Base-by-base conservation (phyloP, 2,113 vertebrate species). In the Limanda limanda region DNA sequence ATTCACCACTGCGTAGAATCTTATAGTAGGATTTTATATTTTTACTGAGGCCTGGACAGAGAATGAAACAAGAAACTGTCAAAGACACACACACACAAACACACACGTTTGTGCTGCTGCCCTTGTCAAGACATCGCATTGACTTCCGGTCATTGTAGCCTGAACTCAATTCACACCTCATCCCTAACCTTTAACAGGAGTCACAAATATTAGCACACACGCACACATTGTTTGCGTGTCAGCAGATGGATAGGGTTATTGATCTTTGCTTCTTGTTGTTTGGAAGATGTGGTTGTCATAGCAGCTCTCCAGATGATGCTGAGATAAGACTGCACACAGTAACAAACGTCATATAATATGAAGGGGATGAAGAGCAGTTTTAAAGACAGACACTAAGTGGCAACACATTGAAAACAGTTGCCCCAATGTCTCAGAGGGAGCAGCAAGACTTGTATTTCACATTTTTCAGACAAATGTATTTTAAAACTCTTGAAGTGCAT, bases 221-320 rank as follows among this genome's bases (percentile, higher is more conserved):
- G 51, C 81, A 69, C 59, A 69, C 21, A 35, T 27, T 40, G 27
- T 42, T 68, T 52, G 55, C 56, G 54, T 52, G 70, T 68, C 69
- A 61, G 68, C 68, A 61, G 31, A 62, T 65, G 71, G 45, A 81
- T 79, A 57, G 17, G 69, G 25, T 74, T 79, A 89, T 89, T 83
- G 85, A 87, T 89, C 82, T 85, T 25, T 68, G 48, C 72, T 69
- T 82, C 58, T 77, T 87, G 82, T 79, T 87, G 83, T 87, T 81
- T 83, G 83, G 80, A 71, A 62, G 42, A 66, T 47, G 65, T 54
- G 61, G 83, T 78, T 85, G 87, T 87, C 77, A 80, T 68, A 65
- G 78, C 27, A 12, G 23, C 69, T 74, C 75, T 74, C 61, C 68
- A 79, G 75, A 81, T 77, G 71, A 81, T 74, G 47, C 55, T 48